Base-by-base conservation (phyloP, 2,888 invertebrate species). In the Drosophila stalkeri region DNA sequence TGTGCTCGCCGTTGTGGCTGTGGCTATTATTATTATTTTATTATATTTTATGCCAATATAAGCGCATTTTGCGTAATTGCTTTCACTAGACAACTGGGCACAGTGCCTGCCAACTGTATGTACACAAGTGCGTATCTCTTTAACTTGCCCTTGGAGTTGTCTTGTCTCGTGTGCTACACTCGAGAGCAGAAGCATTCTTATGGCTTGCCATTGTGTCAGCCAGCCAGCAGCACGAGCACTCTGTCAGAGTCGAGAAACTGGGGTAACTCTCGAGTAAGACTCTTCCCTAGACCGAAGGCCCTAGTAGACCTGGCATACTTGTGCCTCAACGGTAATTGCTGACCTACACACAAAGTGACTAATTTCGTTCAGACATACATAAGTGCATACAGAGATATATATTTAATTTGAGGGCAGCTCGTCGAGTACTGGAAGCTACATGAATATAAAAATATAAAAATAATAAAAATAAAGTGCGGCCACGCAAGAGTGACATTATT, bases 41-140 rank as follows among this genome's bases (percentile, higher is more conserved):
- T 84, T 67, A 72, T 84, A 78, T 72, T 84, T 81, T 70, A 86
- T 86, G 82, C 62, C 87, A 73, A 84, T 82, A 75, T 86, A 81
- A 82, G 72, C 84, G 81, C 79, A 72, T 82, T 82, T 82, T 55
- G 63, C 75, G 39, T 84, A 82, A 82, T 82, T 82, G 72, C 79
- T 81, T 82, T 81, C 66, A n/a, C 59, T 67, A 16, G 49, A 62
- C 47, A 27, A 27, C 12, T 12, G 27, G 33, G 31, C 33, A 46
- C 16, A 47, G 63, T n/a, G 18, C 3, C 52, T 23, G 12, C 51
- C 18, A 39, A 39, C 68, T 43, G 44, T 37, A 4, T 35, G 47
- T 6, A 11, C 4, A 7, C 23, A 14, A 31, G 20, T 65, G 60
- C 20, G 33, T 46, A 8, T 51, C 64, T 51, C 74, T 63, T 69